phyloP scores from a whole-genome alignment of 2,113 vertebrate genomes.

The Maccullochella peelii region DNA sequence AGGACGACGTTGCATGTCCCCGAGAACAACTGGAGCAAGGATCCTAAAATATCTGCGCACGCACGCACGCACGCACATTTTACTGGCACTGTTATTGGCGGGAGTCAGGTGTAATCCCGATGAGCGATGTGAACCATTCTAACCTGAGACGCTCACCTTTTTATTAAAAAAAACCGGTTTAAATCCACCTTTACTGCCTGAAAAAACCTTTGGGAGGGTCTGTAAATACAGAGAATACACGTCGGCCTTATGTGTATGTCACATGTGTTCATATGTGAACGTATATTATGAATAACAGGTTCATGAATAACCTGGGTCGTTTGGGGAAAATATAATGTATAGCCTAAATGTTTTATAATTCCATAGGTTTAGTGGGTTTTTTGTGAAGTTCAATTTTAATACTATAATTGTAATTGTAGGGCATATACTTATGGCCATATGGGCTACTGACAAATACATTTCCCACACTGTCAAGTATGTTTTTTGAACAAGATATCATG shows the following conservation, averaged over 20 bases:
- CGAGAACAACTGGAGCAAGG: slow-evolving; percentile 21
- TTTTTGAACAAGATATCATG: neutral
- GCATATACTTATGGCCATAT: neutral
- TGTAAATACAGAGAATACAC: neutral
- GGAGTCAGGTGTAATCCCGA: neutral
- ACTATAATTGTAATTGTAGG: neutral
- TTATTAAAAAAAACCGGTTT: neutral
- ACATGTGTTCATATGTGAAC: neutral
- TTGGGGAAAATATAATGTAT: neutral
- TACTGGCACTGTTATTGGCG: neutral
- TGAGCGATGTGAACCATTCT: neutral
- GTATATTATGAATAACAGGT: neutral
- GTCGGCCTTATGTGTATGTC: neutral
- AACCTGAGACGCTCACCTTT: neutral
- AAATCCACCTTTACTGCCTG: too few relatives aligned
- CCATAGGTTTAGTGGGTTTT: neutral
- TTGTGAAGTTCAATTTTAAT: neutral
- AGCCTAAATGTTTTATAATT: too few relatives aligned
- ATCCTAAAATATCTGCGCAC: slow-evolving; percentile 28
- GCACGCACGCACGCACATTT: neutral
- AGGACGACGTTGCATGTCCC: neutral
- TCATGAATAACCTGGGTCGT: neutral
- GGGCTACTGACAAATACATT: neutral
- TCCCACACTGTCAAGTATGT: neutral
- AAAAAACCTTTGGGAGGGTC: neutral